phyloP scores from a whole-genome alignment of 2,888 invertebrate genomes.

The Leptinotarsa juncta region DNA sequence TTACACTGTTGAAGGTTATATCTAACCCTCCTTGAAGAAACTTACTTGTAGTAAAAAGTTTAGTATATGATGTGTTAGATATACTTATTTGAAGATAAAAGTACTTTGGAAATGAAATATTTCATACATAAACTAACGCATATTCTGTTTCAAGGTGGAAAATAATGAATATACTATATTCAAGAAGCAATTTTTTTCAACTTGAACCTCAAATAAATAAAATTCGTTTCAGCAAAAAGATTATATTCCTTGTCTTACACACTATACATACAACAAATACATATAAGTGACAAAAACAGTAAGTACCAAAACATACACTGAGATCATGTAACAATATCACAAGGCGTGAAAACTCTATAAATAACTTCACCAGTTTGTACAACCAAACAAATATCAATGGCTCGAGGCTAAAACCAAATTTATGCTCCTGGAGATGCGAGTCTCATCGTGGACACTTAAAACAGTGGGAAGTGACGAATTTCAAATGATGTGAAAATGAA shows the following conservation, averaged over 20 bases:
- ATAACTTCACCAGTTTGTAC: conserved; percentile 10
- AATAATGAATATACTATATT: too few relatives aligned
- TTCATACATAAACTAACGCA: too few relatives aligned
- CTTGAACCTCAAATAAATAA: neutral
- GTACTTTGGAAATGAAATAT: too few relatives aligned
- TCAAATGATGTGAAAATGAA: neutral
- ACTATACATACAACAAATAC: conserved; percentile 16
- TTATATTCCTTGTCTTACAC: conserved; percentile 10
- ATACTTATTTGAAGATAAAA: too few relatives aligned
- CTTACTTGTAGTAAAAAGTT: too few relatives aligned
- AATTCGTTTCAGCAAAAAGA: conserved; percentile 11
- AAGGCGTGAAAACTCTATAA: neutral
- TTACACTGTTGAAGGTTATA: too few relatives aligned
- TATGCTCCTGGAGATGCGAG: neutral
- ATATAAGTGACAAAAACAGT: neutral
- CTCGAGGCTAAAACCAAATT: neutral
- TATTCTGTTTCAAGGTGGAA: too few relatives aligned
- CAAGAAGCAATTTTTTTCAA: too few relatives aligned
- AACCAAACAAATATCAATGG: conserved; percentile 11
- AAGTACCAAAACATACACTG: conserved; percentile 18
- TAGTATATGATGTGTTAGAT: too few relatives aligned
- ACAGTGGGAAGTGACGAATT: neutral
- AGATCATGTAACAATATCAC: conserved; percentile 20
- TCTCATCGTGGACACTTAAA: neutral
- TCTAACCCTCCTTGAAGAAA: too few relatives aligned